phyloP scores from a whole-genome alignment of 92 coral and sea anemone species.

The Pocillopora meandrina region DNA sequence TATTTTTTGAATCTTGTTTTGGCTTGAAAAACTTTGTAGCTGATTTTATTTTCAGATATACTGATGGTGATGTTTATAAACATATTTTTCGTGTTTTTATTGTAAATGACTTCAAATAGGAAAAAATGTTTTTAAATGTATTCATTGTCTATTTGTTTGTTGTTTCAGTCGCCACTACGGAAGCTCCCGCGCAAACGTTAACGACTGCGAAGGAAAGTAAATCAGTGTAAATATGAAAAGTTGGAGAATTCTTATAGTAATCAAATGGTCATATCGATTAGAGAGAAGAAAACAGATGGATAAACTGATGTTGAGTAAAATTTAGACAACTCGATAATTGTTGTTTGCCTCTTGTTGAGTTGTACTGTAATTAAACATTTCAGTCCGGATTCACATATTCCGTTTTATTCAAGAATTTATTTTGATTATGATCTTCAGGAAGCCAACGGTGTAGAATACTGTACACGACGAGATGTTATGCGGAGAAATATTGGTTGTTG shows the following conservation, averaged over 20 bases:
- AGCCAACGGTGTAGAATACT: not conserved
- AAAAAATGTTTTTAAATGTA: not conserved
- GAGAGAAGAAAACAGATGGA: not conserved
- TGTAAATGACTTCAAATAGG: constrained; percentile 6
- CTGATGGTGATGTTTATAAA: too few species aligned
- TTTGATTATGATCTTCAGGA: constrained; percentile 29
- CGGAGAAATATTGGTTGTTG: constrained; percentile 33
- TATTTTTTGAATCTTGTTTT: constrained; percentile 11
- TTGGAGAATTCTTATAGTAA: too few species aligned
- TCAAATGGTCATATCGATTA: not conserved
- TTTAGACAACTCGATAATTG: too few species aligned
- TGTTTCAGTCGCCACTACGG: not conserved
- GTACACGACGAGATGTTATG: constrained; percentile 48
- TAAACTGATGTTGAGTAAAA: not conserved
- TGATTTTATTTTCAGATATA: too few species aligned
- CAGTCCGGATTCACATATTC: constrained; percentile 27
- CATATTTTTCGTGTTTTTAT: too few species aligned
- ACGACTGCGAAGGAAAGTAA: too few species aligned
- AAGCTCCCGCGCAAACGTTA: not conserved
- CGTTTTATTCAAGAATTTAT: constrained; percentile 6
- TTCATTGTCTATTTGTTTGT: constrained; percentile 11
- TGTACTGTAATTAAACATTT: too few species aligned
- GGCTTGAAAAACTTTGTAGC: too few species aligned
- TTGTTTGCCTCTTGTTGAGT: too few species aligned
- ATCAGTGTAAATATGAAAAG: too few species aligned